A percentile compares a stretch with the other conserved stretches of the same genome.
Evolutionary conservation across 2,888 invertebrate genomes (phyloP).

Genomic region (Leptinotarsa peninsularis): DNA sequence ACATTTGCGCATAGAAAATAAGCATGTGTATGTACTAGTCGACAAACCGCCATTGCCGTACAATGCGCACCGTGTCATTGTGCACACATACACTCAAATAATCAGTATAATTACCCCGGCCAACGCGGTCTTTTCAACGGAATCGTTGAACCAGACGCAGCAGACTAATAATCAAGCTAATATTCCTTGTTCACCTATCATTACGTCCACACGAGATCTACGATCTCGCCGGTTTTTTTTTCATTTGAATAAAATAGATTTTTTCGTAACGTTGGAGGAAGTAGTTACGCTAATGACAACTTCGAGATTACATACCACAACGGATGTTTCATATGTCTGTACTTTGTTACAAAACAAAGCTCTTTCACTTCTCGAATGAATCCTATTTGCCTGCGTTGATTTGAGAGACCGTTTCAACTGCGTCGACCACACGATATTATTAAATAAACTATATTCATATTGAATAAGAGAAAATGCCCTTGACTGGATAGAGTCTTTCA

Average conservation of each 20-base stretch:
- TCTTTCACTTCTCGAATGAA: too few species aligned
- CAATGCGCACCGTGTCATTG: slow-evolving; percentile 32
- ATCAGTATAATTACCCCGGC: slow-evolving; percentile 25
- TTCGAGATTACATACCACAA: neutral
- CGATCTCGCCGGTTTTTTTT: slow-evolving; percentile 7
- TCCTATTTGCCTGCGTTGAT: too few species aligned
- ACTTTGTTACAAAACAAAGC: neutral
- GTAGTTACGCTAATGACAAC: neutral
- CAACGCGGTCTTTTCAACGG: slow-evolving; percentile 29
- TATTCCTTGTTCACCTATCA: slow-evolving; percentile 24
- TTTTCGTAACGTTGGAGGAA: slow-evolving; percentile 1
- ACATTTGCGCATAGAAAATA: slow-evolving; percentile 21
- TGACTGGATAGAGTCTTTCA: too few species aligned
- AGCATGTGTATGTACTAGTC: slow-evolving; percentile 30
- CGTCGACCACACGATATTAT: too few species aligned
- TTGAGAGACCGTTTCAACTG: too few species aligned
- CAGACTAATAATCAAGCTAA: slow-evolving; percentile 31
- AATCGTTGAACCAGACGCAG: slow-evolving; percentile 27
- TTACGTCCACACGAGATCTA: slow-evolving; percentile 17
- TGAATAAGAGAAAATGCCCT: too few species aligned
- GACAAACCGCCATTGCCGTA: slow-evolving; percentile 32
- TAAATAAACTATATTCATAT: too few species aligned
- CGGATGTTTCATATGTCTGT: neutral
- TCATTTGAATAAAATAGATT: slow-evolving; percentile 20
- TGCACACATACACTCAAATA: slow-evolving; percentile 29